Percentiles rank a stretch among this genome's conserved stretches.
phyloP scores from a whole-genome alignment of 2,797 vertebrate genomes.

The Gorsachius magnificus region DNA sequence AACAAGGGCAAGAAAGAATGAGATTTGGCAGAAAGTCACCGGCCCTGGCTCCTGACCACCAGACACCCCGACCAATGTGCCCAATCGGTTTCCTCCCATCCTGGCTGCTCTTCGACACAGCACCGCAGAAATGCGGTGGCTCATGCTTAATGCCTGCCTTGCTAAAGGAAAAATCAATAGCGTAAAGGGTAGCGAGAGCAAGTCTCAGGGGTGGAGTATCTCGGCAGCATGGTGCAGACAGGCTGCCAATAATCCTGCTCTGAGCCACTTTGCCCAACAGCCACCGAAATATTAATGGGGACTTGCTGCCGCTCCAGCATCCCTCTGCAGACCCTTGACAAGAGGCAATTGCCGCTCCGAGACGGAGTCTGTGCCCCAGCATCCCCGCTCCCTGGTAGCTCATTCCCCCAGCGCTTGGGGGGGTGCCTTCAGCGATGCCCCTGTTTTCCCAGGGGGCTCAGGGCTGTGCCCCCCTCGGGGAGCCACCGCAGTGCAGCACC shows the following conservation, averaged over 20 bases:
- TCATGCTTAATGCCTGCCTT: not conserved
- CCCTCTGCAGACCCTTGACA: not conserved
- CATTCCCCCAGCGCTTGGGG: not conserved
- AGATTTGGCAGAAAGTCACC: not conserved
- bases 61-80: accelerated
- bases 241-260: not conserved
- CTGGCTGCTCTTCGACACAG: not conserved
- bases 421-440: not conserved
- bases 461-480: not conserved
- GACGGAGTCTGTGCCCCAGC: not conserved
- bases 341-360: not conserved
- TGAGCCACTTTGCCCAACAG: not conserved
- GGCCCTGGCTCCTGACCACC: not conserved
- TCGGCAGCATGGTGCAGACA: not conserved
- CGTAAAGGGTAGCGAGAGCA: not conserved
- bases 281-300: not conserved
- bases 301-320: not conserved
- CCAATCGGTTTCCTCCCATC: not conserved
- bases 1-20: not conserved
- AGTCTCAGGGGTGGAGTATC: not conserved
- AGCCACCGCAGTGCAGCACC: accelerated
- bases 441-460: not conserved
- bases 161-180: constrained; percentile 13
- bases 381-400: not conserved
- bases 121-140: not conserved